Percentiles rank a stretch among this genome's conserved stretches.
These are phyloP conservation scores for Diploptera punctata DNA, from an alignment of 2,888 invertebrate genomes.

Conservation along the genomic window DNA sequence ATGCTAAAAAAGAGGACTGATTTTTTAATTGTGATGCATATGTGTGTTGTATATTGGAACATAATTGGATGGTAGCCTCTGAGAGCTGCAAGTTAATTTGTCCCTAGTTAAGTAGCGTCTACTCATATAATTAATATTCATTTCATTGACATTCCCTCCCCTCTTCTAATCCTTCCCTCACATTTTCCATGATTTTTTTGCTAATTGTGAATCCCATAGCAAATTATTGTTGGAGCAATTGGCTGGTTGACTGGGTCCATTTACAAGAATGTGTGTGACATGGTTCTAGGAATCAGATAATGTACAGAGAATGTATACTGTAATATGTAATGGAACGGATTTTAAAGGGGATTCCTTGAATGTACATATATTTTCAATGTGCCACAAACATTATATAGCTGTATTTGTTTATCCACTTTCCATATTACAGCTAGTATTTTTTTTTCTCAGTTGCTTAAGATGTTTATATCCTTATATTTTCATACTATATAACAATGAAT, in stretches of 20 bases:
- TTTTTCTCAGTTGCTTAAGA: too few species aligned
- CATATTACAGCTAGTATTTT: too few species aligned
- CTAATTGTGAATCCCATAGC: conserved; percentile 12
- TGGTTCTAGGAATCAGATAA: conserved; percentile 13
- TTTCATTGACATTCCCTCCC: conserved; percentile 23
- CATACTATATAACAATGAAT: too few species aligned
- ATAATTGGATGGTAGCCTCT: conserved; percentile 7
- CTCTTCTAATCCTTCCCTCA: too few species aligned
- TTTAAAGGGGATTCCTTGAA: too few species aligned
- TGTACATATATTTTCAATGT: too few species aligned
- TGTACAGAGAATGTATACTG: conserved; percentile 30
- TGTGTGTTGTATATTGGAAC: conserved; percentile 14
- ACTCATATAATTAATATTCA: conserved; percentile 5
- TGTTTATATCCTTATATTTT: too few species aligned
- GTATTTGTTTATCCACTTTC: too few species aligned
- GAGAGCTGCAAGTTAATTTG: conserved; percentile 3
- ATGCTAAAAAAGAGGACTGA: conserved; percentile 39
- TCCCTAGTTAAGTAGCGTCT: conserved; percentile 11
- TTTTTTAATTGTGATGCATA: background rate
- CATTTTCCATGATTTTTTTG: conserved; percentile 8
- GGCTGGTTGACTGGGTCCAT: conserved; percentile 41
- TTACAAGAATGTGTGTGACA: conserved; percentile 31
- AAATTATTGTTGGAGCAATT: conserved; percentile 27
- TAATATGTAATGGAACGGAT: too few species aligned
- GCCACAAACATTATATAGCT: too few species aligned